phyloP scores from a whole-genome alignment of 2,113 vertebrate species.

The Phyllopteryx taeniolatus region DNA sequence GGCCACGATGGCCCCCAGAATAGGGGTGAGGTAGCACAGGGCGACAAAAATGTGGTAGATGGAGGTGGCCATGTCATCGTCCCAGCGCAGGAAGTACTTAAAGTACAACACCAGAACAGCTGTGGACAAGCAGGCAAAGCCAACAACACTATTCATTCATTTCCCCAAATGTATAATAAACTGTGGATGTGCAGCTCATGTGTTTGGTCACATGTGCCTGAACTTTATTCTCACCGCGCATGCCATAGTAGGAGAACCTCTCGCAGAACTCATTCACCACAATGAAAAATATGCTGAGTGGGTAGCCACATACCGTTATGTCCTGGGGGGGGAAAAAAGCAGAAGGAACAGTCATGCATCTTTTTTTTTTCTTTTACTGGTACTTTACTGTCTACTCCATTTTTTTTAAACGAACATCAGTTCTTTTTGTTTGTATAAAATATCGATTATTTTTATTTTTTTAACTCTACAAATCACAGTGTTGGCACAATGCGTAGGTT shows the following conservation, averaged over 20 bases:
- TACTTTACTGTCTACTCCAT: too few relatives aligned
- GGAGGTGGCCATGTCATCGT: constrained; percentile 81
- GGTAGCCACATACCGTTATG: constrained; percentile 75
- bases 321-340: constrained; percentile 30
- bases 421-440: too few relatives aligned
- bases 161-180: not conserved
- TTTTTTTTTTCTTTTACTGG: too few relatives aligned
- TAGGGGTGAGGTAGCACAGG: constrained; percentile 89
- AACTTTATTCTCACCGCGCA: constrained; percentile 80
- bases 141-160: not conserved
- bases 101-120: constrained; percentile 93
- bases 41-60: constrained; percentile 92
- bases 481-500: too few relatives aligned
- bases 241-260: constrained; percentile 98
- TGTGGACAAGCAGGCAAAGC: constrained; percentile 46
- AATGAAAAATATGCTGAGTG: constrained; percentile 94
- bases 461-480: too few relatives aligned
- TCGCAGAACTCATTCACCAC: constrained; percentile 95
- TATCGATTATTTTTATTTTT: too few relatives aligned
- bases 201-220: not conserved
- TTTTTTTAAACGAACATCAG: too few relatives aligned
- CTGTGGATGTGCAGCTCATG: not conserved
- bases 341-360: not conserved
- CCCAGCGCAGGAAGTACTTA: constrained; percentile 82
- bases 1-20: constrained; percentile 88